Evolutionary conservation across 2,113 vertebrate genomes (phyloP), one percentile per base, ranked within the genome.

Genomic region (cattle (Bos taurus)): DNA sequence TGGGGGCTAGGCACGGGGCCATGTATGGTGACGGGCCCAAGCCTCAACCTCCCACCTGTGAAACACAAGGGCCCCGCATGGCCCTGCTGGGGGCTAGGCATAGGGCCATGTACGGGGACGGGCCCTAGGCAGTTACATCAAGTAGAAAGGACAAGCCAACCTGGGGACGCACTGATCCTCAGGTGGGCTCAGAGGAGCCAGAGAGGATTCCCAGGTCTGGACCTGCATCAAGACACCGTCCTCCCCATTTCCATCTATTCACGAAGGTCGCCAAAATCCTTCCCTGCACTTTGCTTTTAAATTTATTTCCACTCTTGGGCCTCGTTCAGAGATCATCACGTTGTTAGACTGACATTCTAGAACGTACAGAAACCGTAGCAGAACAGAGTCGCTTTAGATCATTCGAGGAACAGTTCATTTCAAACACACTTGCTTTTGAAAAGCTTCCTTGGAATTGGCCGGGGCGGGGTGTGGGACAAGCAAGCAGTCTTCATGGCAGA

Each of bases 401-500:
- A 90, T 52, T 59, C 0, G 1, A 85, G 50, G 48, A 33, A 36
- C 43, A 71, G 80, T 40, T 92, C 60, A 85, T 46, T 67, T 91
- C 87, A 85, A 25, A 67, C 90, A 62, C 5, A 46, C 8, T 43
- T 23, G 14, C 57, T 91, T 95, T 23, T n/a, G 12, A 56, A 87
- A 96, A 77, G 28, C 26, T 19, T 74, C 84, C 59, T 81, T 60
- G 62, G 25, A 93, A 92, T 6, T 62, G 2, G 21, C 12, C 17
- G 21, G 90, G 40, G 25, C 0, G 28, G 13, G 30, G 6, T 30
- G 13, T 1, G 28, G 59, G 13, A 1, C 10, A 81, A 94, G 60
- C 90, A 95, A 94, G 94, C 1, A 95, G 90, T 82, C 89, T 94
- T 83, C 57, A 96, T 48, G 84, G 93, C 71, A 93, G 25, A 94